Base-by-base conservation (phyloP, 2,888 invertebrate genomes). In the Polyommatus iphigenia region DNA sequence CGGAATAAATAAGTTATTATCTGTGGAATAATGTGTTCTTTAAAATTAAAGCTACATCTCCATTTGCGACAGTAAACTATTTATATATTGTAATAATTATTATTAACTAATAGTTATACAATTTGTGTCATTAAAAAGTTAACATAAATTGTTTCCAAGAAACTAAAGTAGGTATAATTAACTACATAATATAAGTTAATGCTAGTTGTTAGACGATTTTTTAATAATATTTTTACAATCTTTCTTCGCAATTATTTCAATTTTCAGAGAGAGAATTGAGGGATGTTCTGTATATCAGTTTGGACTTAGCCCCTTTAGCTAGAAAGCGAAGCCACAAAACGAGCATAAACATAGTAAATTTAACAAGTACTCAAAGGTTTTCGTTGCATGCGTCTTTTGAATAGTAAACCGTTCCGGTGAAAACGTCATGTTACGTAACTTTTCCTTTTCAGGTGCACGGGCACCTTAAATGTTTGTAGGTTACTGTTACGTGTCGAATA, bases 381-480 rank as follows among this genome's bases (percentile, higher is more conserved):
- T 73, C 3, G 41, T 46, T 73, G 46, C 20, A 75, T 54, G 29
- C 50, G 73, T 50, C 20, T 46, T 50, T 54, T 84, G 91, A 89
- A 91, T 91, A 84, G 82, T 84, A 90, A 91, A 80, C 80, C 85
- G 88, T 90, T 91, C 91, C 91, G 91, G 91, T 90, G 91, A 91
- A 91, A 75, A 50, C 54, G 50, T 20, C 10, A 20, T 2, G 4
- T 75, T 75, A 29, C 8, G 50, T 50, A 75, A 75, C n/a, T 54
- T 24, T 29, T 75, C 54, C 75, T 75, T 75, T 73, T 73, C 46
- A 73, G 46, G 13, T 24, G 20, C 73, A 8, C 73, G 13, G 15
- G 20, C 73, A 8, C 73, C 46, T 73, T 46, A 20, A 32, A 67
- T 67, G 46, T 73, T 46, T 20, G 41, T 73, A 46, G 46, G 73